A percentile compares a stretch with the other conserved stretches of the same genome.
Evolutionary conservation across 2,888 invertebrate species (phyloP).

Genomic region (Eulithis testata): DNA sequence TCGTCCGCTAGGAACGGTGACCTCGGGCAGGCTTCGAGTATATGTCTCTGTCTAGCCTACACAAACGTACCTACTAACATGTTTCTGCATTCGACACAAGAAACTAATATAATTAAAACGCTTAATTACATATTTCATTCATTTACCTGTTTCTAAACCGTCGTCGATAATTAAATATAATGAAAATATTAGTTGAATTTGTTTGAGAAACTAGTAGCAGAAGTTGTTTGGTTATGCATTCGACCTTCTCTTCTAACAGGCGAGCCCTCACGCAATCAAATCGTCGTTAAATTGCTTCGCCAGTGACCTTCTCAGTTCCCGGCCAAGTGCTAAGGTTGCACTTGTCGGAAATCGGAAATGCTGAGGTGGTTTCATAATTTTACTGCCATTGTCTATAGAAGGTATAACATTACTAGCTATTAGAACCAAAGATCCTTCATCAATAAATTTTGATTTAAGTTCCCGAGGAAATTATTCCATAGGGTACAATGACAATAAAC

Average conservation of each 20-base stretch:
- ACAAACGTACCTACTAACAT: neutral
- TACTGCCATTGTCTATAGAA: neutral
- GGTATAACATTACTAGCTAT: neutral
- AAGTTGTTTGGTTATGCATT: slow-evolving; percentile 10
- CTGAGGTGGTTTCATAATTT: slow-evolving; percentile 8
- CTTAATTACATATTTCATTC: neutral
- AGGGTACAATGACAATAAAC: no score
- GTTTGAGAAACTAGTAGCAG: neutral
- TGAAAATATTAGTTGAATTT: neutral
- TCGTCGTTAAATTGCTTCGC: slow-evolving; percentile 24
- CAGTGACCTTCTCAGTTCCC: slow-evolving; percentile 26
- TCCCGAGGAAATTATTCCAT: no score
- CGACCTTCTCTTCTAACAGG: slow-evolving; percentile 31
- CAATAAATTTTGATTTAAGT: neutral
- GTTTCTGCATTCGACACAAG: neutral
- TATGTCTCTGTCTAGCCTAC: neutral
- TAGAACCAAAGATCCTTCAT: neutral
- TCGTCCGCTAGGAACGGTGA: slow-evolving; percentile 30
- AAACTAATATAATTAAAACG: neutral
- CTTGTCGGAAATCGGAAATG: slow-evolving; percentile 31
- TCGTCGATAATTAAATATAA: neutral
- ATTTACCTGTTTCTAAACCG: neutral
- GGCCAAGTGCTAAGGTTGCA: slow-evolving; percentile 22
- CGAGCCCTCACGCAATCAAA: slow-evolving; percentile 23
- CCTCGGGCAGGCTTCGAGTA: slow-evolving; percentile 40